phyloP scores from a whole-genome alignment of 2,888 invertebrate genomes.

The Apodemia zela region DNA sequence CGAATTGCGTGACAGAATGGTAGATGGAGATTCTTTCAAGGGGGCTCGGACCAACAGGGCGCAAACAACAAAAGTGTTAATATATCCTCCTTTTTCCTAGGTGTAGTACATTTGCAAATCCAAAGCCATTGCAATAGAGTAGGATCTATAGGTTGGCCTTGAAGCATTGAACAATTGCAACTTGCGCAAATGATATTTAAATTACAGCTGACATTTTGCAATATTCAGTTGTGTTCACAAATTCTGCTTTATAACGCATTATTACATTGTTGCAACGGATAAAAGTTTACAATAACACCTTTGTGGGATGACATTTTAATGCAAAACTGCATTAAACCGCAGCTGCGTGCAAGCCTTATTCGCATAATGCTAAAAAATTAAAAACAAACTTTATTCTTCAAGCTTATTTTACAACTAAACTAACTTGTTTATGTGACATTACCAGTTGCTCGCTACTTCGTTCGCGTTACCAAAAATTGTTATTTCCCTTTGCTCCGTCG shows the following conservation, averaged over 20 bases:
- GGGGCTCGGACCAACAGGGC: too few relatives aligned
- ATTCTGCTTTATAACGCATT: constrained; percentile 5
- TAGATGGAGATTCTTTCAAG: too few relatives aligned
- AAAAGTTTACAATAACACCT: constrained; percentile 1
- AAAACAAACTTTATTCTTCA: neutral
- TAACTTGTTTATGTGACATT: too few relatives aligned
- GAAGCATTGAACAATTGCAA: constrained; percentile 55
- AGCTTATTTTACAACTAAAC: too few relatives aligned
- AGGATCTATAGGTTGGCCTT: constrained; percentile 46
- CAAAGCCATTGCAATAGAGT: constrained; percentile 8
- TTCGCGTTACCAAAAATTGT: too few relatives aligned
- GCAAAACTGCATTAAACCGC: constrained; percentile 7
- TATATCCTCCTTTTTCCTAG: neutral
- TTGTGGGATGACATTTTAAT: constrained; percentile 12
- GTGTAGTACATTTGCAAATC: neutral
- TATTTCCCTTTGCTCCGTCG: too few relatives aligned
- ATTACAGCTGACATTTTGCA: constrained; percentile 64
- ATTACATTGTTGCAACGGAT: constrained; percentile 10
- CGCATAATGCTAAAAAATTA: neutral
- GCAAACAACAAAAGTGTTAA: neutral
- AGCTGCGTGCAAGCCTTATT: neutral
- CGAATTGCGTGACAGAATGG: too few relatives aligned
- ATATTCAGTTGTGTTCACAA: constrained; percentile 32
- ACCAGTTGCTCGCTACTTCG: too few relatives aligned
- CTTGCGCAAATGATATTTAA: constrained; percentile 64